Evolutionary conservation across 2,113 vertebrate genomes (phyloP), one percentile per base, ranked within the genome.

Genomic region (Lepus europaeus): DNA sequence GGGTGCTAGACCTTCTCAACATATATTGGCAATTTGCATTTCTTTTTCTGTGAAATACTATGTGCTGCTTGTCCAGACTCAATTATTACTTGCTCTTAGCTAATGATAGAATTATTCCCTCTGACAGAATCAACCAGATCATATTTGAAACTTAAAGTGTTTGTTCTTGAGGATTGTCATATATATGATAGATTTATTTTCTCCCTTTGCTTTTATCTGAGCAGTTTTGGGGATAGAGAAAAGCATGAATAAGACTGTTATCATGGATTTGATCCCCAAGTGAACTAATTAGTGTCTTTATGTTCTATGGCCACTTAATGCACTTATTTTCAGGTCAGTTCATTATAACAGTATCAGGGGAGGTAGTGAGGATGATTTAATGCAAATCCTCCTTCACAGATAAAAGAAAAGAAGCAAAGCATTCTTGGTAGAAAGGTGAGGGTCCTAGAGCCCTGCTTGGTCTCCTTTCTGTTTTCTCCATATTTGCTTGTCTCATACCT

Each of bases 211-310:
- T 97, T 97, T 97, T 96, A 97, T 97, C 97, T 97, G 94, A 92
- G 83, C 68, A 94, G 97, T 97, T 97, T 95, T 29, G 95, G 96
- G 96, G 94, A 97, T 97, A 97, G 91, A 87, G 89, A 87, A 95
- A 97, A 94, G 95, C 97, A 97, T 96, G 97, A 97, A 95, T 95
- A 96, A 97, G 66, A 96, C 97, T 97, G 96, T 97, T 97, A 97
- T 97, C 92, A 96, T 91, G 95, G 82, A 95, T 95, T 96, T 95
- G 97, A 97, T 97, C 97, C 97, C 97, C 97, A 96, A 97, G 97
- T 97, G 97, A 95, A 93, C 97, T 97, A 97, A 97, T 97, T 97
- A 97, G 97, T 97, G 96, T 96, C 96, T 97, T 97, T 97, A 97
- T 97, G 86, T 95, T 96, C 92, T 97, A 91, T 95, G 97, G 96